A percentile compares a stretch with the other conserved stretches of the same genome.
Evolutionary conservation across 1,140 invertebrate genomes (phyloP).

Genomic region (Drosophila trapezifrons): DNA sequence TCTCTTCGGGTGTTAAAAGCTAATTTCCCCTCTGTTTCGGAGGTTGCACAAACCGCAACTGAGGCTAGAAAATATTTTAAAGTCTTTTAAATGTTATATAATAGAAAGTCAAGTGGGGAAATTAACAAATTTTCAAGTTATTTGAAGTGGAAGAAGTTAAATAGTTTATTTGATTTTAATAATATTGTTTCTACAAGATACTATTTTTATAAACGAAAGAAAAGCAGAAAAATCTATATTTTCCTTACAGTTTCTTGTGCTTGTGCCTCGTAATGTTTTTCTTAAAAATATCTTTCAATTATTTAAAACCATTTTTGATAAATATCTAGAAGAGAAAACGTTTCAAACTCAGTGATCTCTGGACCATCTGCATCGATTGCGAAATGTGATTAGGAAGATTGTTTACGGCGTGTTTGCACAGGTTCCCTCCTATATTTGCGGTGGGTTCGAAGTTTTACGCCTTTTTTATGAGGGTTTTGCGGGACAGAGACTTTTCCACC

Average conservation of each 20-base stretch:
- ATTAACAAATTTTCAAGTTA: too few relatives aligned
- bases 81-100: not conserved
- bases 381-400: conserved; percentile 30
- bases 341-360: not conserved
- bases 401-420: conserved; percentile 24
- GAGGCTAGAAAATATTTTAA: conserved; percentile 8
- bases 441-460: conserved; percentile 21
- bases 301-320: not conserved
- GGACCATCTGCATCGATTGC: conserved; percentile 31
- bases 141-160: not conserved
- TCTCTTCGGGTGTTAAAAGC: conserved; percentile 44
- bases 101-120: too few relatives aligned
- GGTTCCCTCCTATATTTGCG: conserved; percentile 28
- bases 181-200: not conserved
- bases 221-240: too few relatives aligned
- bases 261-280: not conserved
- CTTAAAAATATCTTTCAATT: not conserved
- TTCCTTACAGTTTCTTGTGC: not conserved
- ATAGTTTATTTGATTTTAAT: not conserved
- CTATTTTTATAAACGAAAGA: too few relatives aligned
- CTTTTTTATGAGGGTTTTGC: conserved; percentile 28
- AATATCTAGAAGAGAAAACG: not conserved
- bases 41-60: conserved; percentile 34
- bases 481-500: conserved; percentile 35
- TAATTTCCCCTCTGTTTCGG: conserved; percentile 33